Percentiles rank a stretch among this genome's conserved stretches.
Evolutionary conservation across 1,140 invertebrate genomes (phyloP).

Genomic region (Xylocopa sonorina): DNA sequence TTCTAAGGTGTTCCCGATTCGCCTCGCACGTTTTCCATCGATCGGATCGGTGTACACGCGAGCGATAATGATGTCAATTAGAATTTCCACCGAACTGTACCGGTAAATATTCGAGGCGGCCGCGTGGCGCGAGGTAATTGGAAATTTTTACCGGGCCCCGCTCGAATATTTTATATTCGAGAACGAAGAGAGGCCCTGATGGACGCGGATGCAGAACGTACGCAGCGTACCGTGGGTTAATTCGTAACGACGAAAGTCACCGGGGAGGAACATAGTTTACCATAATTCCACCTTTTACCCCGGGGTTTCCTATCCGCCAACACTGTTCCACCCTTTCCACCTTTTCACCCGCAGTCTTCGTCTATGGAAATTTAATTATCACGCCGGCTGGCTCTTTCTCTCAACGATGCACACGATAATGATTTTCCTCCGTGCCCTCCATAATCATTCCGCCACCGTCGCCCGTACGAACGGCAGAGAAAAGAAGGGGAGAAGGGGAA

Average conservation of each 20-base stretch:
- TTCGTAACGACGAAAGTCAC: constrained; percentile 45
- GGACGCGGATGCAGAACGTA: neutral
- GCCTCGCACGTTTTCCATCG: neutral
- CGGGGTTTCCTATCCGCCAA: constrained; percentile 7
- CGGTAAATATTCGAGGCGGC: neutral
- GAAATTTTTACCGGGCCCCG: neutral
- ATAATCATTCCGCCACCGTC: constrained; percentile 22
- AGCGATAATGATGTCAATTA: constrained; percentile 23
- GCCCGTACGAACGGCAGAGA: too few species aligned
- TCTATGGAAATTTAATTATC: constrained; percentile 61
- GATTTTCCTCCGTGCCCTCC: constrained; percentile 44
- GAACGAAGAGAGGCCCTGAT: neutral
- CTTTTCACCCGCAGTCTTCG: constrained; percentile 35
- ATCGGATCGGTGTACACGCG: constrained; percentile 12
- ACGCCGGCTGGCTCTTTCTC: constrained; percentile 36
- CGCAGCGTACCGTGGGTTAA: constrained; percentile 32
- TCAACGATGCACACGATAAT: constrained; percentile 50
- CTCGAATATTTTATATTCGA: neutral
- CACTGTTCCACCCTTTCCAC: constrained; percentile 12
- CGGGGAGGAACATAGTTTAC: constrained; percentile 38
- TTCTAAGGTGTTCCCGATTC: constrained; percentile 14
- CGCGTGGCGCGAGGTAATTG: neutral
- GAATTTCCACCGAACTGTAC: neutral
- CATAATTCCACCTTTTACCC: constrained; percentile 31
- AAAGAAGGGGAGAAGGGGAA: too few species aligned